phyloP scores from a whole-genome alignment of 92 coral and sea anemone species.

The Bergia puertoricense region DNA sequence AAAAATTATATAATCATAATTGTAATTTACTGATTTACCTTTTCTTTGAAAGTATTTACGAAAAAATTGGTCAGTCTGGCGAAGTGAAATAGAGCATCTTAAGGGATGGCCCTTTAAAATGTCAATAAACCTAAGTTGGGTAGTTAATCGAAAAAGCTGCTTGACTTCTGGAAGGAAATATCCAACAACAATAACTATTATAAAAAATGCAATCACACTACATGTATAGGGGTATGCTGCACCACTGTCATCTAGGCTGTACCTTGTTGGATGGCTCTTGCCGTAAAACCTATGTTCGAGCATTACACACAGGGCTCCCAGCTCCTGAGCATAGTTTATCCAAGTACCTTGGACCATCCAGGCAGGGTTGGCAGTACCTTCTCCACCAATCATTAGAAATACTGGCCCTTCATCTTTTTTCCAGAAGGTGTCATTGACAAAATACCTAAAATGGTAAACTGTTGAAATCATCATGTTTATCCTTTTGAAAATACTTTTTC shows the following conservation, averaged over 20 bases:
- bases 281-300: constrained; percentile 97
- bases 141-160: neutral
- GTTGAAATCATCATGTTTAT: neutral
- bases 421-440: constrained; percentile 75
- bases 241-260: neutral
- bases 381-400: constrained; percentile 96
- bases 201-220: neutral
- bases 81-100: too few relatives aligned
- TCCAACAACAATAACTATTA: neutral
- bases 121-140: too few relatives aligned
- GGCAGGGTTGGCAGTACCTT: constrained; percentile 91
- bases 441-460: constrained; percentile 47
- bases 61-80: too few relatives aligned
- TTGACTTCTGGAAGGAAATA: neutral
- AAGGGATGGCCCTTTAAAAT: too few relatives aligned
- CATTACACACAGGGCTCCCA: constrained; percentile 86
- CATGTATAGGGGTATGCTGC: neutral
- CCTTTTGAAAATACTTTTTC: too few relatives aligned
- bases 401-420: constrained; percentile 83
- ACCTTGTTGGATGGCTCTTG: constrained; percentile 90
- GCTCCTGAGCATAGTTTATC: constrained; percentile 88
- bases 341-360: constrained; percentile 89
- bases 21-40: neutral
- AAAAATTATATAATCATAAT: neutral
- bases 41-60: neutral